Evolutionary conservation across 2,113 vertebrate species (phyloP).

Genomic region (Oryzias curvinotus): DNA sequence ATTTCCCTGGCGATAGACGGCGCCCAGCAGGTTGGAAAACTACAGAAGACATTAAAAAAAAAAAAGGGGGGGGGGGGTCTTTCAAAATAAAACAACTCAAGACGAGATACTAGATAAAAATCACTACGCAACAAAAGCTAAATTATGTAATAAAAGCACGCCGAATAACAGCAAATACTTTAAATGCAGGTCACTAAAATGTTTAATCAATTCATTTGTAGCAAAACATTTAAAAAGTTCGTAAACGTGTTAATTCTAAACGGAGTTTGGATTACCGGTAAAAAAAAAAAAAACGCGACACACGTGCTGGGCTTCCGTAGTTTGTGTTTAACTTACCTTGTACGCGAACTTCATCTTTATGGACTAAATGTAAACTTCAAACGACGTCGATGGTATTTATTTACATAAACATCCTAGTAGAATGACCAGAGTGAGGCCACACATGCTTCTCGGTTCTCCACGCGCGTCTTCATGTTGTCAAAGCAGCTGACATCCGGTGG

Average conservation of each 20-base stretch:
- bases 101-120: no score
- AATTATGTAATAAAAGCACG: not conserved
- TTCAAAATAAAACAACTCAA: no score
- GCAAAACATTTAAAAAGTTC: no score
- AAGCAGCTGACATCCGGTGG: conserved; percentile 15
- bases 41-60: conserved; percentile 41
- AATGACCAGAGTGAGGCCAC: not conserved
- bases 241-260: no score
- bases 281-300: no score
- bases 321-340: conserved; percentile 58
- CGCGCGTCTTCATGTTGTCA: conserved; percentile 67
- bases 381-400: not conserved
- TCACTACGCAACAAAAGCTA: no score
- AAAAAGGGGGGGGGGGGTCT: no score
- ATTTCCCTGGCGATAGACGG: conserved; percentile 92
- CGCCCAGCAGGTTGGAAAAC: conserved; percentile 94
- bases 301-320: not conserved
- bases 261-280: no score
- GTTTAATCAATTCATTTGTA: rapidly evolving
- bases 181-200: rapidly evolving
- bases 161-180: not conserved
- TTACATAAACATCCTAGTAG: not conserved
- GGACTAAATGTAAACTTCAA: conserved; percentile 1
- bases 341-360: conserved; percentile 79
- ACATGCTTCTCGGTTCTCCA: conserved; percentile 28